Percentiles rank a stretch among this genome's conserved stretches.
Conservation (phyloP, 2,888 invertebrate genomes). For the Trichacis sp. region DNA sequence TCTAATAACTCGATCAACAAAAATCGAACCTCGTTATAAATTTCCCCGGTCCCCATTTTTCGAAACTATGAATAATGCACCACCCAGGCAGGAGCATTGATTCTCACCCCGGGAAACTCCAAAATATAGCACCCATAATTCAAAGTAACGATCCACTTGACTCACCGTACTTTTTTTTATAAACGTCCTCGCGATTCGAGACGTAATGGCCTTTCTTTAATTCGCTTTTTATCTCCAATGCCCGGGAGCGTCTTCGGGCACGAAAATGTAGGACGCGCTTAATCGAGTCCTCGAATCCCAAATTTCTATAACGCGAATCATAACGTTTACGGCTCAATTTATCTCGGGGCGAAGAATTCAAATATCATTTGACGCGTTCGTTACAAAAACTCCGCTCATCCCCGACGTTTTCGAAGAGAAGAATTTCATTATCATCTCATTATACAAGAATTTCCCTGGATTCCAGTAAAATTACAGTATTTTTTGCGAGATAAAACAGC, state of each 20-base stretch:
- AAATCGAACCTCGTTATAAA: conserved; percentile 54
- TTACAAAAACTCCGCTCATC: neutral
- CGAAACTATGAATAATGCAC: conserved; percentile 63
- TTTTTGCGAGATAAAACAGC: neutral
- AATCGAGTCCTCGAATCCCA: conserved; percentile 32
- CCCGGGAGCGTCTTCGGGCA: conserved; percentile 25
- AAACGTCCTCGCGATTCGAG: conserved; percentile 25
- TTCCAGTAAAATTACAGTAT: neutral
- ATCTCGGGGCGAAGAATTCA: neutral
- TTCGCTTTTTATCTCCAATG: conserved; percentile 42
- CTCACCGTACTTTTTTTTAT: conserved; percentile 18
- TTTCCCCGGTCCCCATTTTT: conserved; percentile 59
- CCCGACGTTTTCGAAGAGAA: neutral
- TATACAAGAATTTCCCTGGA: neutral
- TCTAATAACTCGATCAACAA: conserved; percentile 56
- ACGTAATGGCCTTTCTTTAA: conserved; percentile 41
- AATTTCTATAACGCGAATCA: conserved; percentile 24
- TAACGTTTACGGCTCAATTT: conserved; percentile 17
- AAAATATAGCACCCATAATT: conserved; percentile 66
- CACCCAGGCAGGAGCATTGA: conserved; percentile 59
- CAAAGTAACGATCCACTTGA: conserved; percentile 60
- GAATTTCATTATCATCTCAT: neutral
- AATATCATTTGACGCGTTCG: neutral
- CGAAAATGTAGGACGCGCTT: conserved; percentile 24
- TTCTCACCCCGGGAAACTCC: conserved; percentile 57